phyloP scores from a whole-genome alignment of 2,113 vertebrate genomes.

The Zootoca vivipara region DNA sequence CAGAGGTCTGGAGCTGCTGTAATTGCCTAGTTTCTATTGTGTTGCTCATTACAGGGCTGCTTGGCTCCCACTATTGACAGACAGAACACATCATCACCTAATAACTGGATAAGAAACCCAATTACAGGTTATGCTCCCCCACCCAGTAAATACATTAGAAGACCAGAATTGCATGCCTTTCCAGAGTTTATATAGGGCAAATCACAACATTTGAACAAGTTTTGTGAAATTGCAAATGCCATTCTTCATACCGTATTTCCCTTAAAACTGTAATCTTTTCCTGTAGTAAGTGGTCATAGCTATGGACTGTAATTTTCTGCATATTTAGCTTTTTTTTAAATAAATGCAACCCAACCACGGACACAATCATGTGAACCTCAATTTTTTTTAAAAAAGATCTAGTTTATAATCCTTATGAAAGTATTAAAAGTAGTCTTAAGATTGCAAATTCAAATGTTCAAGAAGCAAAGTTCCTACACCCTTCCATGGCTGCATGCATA shows the following conservation, averaged over 20 bases:
- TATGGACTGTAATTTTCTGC: background rate
- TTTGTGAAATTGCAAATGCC: background rate
- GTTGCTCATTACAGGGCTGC: constrained; percentile 65
- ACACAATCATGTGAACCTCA: background rate
- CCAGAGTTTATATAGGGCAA: constrained; percentile 21
- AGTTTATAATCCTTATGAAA: background rate
- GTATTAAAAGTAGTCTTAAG: background rate
- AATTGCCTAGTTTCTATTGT: constrained; percentile 70
- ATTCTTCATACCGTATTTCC: background rate
- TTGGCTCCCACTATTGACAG: constrained; percentile 43
- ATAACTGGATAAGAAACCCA: constrained; percentile 42
- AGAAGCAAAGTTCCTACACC: no score
- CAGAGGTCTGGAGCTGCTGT: constrained; percentile 59
- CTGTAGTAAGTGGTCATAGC: background rate
- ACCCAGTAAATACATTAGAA: constrained; percentile 28
- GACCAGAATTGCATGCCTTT: constrained; percentile 14
- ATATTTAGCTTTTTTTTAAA: background rate
- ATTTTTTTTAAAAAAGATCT: background rate
- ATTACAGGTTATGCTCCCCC: constrained; percentile 41
- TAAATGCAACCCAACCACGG: background rate
- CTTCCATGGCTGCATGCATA: background rate
- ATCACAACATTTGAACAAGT: constrained; percentile 23
- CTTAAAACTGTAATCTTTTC: background rate
- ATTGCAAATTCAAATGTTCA: background rate
- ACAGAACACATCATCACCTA: constrained; percentile 29